Conservation (phyloP, 2,113 vertebrate species). For the Silurus asotus region DNA sequence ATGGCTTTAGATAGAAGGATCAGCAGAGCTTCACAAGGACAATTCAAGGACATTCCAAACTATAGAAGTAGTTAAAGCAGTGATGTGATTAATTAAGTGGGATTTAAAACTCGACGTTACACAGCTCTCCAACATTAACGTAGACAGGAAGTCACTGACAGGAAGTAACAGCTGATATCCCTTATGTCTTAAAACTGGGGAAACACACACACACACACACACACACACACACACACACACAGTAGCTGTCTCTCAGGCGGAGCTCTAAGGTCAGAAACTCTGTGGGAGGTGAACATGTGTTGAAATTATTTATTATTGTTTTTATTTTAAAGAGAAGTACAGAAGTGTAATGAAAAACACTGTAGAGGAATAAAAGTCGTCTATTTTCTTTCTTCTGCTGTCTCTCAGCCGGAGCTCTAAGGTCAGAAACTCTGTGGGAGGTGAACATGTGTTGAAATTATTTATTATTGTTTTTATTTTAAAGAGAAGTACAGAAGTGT, state of each 20-base stretch:
- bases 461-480: neutral
- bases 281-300: neutral
- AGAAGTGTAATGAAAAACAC: too few relatives aligned
- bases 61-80: too few relatives aligned
- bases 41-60: neutral
- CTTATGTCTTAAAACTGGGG: neutral
- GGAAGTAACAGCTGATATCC: constrained; percentile 51
- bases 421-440: neutral
- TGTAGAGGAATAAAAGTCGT: too few relatives aligned
- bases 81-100: neutral
- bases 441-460: neutral
- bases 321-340: neutral
- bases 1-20: neutral
- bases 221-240: neutral
- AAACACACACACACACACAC: neutral
- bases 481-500: neutral
- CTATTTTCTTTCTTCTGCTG: neutral
- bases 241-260: neutral
- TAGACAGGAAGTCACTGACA: constrained; percentile 52
- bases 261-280: neutral
- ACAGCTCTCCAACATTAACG: neutral
- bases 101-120: too few relatives aligned
- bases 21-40: neutral
- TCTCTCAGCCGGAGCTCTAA: neutral
- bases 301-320: neutral